A percentile compares a stretch with the other conserved stretches of the same genome.
Conservation (phyloP, 2,888 invertebrate species). For the Perizoma flavofasciatum region DNA sequence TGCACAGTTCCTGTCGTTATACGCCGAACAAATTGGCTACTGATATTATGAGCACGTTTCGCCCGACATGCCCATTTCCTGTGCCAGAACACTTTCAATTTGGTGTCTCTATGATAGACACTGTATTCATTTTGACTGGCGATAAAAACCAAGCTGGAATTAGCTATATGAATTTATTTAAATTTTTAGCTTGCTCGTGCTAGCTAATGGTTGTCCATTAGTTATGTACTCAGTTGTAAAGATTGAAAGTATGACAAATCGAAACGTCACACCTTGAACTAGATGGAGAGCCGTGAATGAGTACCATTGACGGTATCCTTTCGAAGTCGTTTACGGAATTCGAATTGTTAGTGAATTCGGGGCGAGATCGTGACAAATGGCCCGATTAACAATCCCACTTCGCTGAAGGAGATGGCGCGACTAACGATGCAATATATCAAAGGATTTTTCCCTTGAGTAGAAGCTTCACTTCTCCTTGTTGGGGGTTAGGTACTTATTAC, state of each 20-base stretch:
- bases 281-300: constrained; percentile 12
- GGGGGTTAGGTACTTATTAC: not conserved
- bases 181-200: too few species aligned
- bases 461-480: constrained; percentile 28
- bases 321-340: constrained; percentile 23
- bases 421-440: constrained; percentile 82
- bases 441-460: constrained; percentile 76
- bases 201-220: too few species aligned
- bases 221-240: too few species aligned
- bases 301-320: constrained; percentile 21
- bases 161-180: too few species aligned
- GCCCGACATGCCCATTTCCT: constrained; percentile 17
- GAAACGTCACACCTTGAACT: constrained; percentile 12
- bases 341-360: constrained; percentile 56
- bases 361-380: constrained; percentile 80
- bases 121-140: constrained; percentile 3
- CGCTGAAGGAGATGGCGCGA: constrained; percentile 72
- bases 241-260: constrained; percentile 13
- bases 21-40: constrained; percentile 23
- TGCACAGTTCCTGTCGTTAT: constrained; percentile 24
- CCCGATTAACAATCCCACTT: constrained; percentile 75
- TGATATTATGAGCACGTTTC: constrained; percentile 25
- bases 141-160: too few species aligned
- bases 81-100: constrained; percentile 20
- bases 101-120: constrained; percentile 13